phyloP scores from a whole-genome alignment of 2,113 vertebrate genomes.

The Trochalopteron elliotii region DNA sequence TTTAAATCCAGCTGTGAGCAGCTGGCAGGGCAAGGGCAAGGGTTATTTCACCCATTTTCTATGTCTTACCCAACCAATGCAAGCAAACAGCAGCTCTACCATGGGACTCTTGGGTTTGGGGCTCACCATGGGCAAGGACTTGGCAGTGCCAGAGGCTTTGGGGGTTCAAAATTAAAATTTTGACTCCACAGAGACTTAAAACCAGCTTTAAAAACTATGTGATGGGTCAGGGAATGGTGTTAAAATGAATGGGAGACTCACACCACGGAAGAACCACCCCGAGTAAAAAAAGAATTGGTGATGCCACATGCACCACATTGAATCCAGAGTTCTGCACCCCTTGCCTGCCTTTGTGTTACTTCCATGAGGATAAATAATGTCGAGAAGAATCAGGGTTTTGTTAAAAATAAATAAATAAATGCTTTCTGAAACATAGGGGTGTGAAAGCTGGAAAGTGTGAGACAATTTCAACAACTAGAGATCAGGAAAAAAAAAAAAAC shows the following conservation, averaged over 20 bases:
- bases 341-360: not conserved
- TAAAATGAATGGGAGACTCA: not conserved
- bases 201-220: not conserved
- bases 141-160: not conserved
- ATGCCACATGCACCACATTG: rapidly evolving
- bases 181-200: not conserved
- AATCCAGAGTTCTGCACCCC: not conserved
- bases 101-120: not conserved
- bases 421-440: not conserved
- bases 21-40: not conserved
- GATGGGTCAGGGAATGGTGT: rapidly evolving
- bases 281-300: not conserved
- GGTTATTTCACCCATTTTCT: not conserved
- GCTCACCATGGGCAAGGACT: not conserved
- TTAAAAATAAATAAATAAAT: not conserved
- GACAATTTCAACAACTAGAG: rapidly evolving
- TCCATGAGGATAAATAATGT: not conserved
- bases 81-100: not conserved
- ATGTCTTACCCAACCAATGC: rapidly evolving
- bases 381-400: not conserved
- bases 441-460: not conserved
- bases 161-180: not conserved
- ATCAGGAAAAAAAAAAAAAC: not conserved
- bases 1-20: not conserved
- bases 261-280: rapidly evolving